phyloP scores from a whole-genome alignment of 2,888 invertebrate genomes.

The Priocnemis perturbator region DNA sequence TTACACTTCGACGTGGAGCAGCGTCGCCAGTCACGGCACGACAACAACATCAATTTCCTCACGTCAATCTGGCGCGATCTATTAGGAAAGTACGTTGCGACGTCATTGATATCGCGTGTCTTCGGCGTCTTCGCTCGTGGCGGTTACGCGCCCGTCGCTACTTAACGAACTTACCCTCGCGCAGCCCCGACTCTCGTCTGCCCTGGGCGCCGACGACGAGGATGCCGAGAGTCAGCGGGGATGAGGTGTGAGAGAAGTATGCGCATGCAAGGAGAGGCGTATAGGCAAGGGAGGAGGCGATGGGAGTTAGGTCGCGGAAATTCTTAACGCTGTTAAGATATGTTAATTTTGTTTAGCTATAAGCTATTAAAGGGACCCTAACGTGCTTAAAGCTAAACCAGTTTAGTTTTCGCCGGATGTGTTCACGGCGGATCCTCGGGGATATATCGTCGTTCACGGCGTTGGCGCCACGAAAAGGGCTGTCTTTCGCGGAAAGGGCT shows the following conservation, averaged over 20 bases:
- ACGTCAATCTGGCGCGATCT: too few species aligned
- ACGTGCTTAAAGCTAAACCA: constrained; percentile 75
- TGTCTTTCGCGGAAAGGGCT: constrained; percentile 42
- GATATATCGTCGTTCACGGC: constrained; percentile 50
- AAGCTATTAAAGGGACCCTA: constrained; percentile 75
- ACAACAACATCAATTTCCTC: too few species aligned
- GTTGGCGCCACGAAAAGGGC: constrained; percentile 35
- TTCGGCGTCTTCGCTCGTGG: constrained; percentile 64
- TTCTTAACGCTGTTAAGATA: constrained; percentile 76
- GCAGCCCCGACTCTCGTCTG: constrained; percentile 52
- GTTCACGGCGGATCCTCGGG: constrained; percentile 67
- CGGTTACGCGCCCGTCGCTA: constrained; percentile 71
- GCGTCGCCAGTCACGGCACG: too few species aligned
- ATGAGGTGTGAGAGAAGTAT: too few species aligned
- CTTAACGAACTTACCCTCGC: constrained; percentile 73
- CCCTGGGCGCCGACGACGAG: constrained; percentile 33
- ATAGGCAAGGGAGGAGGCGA: constrained; percentile 15
- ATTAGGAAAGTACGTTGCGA: constrained; percentile 24
- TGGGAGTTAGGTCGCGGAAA: constrained; percentile 64
- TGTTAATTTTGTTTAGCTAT: constrained; percentile 76
- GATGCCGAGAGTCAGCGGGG: constrained; percentile 5
- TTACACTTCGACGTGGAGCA: not conserved
- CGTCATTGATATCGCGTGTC: constrained; percentile 67
- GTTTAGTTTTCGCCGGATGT: constrained; percentile 74
- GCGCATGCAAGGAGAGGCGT: constrained; percentile 12